Evolutionary conservation across 2,797 vertebrate species (phyloP), one percentile per base, ranked within the genome.

Genomic region (Liparis tanakae): DNA sequence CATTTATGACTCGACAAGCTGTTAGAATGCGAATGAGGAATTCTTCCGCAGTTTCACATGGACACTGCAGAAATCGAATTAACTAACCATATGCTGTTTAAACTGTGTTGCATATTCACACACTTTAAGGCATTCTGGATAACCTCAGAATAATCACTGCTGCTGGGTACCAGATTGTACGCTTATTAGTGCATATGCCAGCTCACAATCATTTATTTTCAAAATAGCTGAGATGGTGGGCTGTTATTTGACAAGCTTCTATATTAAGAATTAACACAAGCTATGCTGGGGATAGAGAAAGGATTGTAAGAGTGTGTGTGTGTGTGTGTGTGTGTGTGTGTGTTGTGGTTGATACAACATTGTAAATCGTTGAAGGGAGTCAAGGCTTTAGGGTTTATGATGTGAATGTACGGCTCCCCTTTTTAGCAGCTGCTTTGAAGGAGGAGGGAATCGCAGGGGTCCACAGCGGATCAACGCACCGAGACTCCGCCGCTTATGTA

Each of bases 361-460:
- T 75, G 74, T 84, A 74, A 56, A 78, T 72, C 63, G 59, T 71
- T 66, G 63, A 77, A 76, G 61, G 56, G 77, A 82, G 70, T 70
- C 63, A 64, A 66, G 76, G 78, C 56, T 73, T 66, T 15, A 7
- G 74, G 67, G 70, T 85, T 79, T 86, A 57, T 70, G 69, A 80
- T 70, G 78, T 69, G 60, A 76, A 74, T 1, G 48, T 77, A 80
- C 9, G 22, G 74, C 70, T 84, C 54, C 68, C 57, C 17, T n/a
- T 82, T 85, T 86, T 73, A 75, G 85, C 78, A 81, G 74, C 76
- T 76, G 85, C 87, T 91, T 88, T 88, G 86, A 92, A 91, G 79
- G 76, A 66, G 62, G 50, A 74, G 58, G 36, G 72, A 80, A 78
- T 89, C 89, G 68, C 85, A 82, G 70, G 82, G 86, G 82, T 79